These are phyloP conservation scores for Nesometra sesokonis DNA, from an alignment of 35 echinoderm and acorn worm genomes.

Conservation along the genomic window DNA sequence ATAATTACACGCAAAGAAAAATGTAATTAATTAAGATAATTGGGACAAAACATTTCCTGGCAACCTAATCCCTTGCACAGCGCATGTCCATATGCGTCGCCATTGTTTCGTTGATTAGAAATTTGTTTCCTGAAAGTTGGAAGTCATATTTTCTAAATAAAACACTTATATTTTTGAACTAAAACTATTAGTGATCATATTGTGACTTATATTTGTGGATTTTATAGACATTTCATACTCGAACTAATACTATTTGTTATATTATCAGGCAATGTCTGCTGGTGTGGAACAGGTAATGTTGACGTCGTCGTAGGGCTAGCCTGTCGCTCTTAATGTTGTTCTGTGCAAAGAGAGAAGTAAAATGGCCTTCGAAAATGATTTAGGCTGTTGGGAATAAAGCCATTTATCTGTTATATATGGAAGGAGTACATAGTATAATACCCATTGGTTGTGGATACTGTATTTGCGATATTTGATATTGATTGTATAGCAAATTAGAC, in stretches of 20 bases:
- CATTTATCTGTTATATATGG: neutral
- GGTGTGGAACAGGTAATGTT: neutral
- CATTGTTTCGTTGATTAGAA: neutral
- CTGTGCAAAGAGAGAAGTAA: neutral
- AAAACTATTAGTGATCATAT: neutral
- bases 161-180: neutral
- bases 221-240: neutral
- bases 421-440: no score
- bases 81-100: neutral
- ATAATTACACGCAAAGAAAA: no score
- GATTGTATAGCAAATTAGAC: no score
- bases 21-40: no score
- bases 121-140: neutral
- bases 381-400: neutral
- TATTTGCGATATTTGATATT: no score
- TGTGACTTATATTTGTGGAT: neutral
- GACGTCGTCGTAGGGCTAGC: neutral
- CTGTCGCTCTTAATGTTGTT: neutral
- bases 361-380: neutral
- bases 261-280: neutral
- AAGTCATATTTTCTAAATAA: neutral
- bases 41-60: neutral
- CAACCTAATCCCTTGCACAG: neutral
- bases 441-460: no score
- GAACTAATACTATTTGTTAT: neutral